phyloP scores from a whole-genome alignment of 2,113 vertebrate species.

The Hydrolagus affinis region DNA sequence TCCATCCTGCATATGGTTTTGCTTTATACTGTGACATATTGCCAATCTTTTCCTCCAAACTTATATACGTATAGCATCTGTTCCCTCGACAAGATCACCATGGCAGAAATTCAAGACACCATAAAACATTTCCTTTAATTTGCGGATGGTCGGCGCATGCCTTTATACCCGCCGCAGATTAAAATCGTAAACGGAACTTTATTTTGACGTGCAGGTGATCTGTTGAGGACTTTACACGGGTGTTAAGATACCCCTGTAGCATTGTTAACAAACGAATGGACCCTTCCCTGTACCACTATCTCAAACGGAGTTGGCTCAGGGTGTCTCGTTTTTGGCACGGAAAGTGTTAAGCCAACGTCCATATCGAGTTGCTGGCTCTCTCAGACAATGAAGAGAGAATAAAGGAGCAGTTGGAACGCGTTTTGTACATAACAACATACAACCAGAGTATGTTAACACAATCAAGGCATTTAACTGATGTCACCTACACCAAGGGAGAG shows the following conservation, averaged over 20 bases:
- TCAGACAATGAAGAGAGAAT: background rate
- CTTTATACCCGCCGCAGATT: background rate
- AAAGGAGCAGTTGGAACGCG: background rate
- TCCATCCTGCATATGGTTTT: constrained; percentile 32
- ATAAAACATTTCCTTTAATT: background rate
- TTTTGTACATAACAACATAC: too few relatives aligned
- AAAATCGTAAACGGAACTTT: background rate
- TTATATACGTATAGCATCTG: constrained; percentile 24
- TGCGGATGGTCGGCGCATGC: background rate
- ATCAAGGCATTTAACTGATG: too few relatives aligned
- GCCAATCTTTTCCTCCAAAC: constrained; percentile 20
- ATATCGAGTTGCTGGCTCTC: background rate
- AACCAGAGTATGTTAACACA: too few relatives aligned
- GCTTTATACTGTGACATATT: constrained; percentile 31
- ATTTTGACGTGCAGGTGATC: background rate
- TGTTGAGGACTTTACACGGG: background rate
- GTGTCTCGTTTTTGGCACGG: background rate
- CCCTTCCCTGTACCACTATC: background rate
- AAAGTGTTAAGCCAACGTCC: background rate
- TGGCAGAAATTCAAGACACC: constrained; percentile 20
- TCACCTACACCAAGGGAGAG: too few relatives aligned
- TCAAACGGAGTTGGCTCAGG: background rate
- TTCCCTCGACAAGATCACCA: constrained; percentile 16
- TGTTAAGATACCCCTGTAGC: background rate
- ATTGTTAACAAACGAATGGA: background rate